These are phyloP conservation scores for Dipus sagitta DNA, from an alignment of 2,797 vertebrate species.

Conservation along the genomic window DNA sequence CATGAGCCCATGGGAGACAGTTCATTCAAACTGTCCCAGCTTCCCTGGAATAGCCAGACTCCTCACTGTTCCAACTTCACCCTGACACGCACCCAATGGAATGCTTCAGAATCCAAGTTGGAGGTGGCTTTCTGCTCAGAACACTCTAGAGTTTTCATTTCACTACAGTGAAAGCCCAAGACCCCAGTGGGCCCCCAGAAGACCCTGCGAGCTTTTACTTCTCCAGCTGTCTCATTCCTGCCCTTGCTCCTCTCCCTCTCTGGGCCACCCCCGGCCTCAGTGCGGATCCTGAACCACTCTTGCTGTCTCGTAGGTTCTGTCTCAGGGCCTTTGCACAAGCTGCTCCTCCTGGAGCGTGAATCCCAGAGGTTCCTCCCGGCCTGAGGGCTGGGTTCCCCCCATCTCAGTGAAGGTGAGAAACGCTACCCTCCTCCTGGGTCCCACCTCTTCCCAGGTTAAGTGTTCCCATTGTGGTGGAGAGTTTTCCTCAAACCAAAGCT, in stretches of 20 bases:
- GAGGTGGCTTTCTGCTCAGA: background rate
- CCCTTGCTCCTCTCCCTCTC: background rate
- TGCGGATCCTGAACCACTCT: background rate
- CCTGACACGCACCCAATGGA: background rate
- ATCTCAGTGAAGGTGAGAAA: background rate
- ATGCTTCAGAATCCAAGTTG: background rate
- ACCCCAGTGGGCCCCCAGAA: too few species aligned
- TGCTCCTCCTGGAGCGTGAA: background rate
- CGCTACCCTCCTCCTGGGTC: too few species aligned
- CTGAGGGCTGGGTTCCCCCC: background rate
- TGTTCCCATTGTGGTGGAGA: too few species aligned
- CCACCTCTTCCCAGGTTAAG: too few species aligned
- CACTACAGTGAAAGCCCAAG: background rate
- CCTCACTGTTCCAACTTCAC: background rate
- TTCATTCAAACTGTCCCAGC: background rate
- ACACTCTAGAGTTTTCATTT: background rate
- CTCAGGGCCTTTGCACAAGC: background rate
- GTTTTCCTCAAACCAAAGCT: too few species aligned
- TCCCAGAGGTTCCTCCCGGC: rapidly evolving
- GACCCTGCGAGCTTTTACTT: too few species aligned
- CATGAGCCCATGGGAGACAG: too few species aligned
- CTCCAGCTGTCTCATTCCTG: too few species aligned
- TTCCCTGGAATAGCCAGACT: background rate
- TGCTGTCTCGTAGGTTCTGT: too few species aligned
- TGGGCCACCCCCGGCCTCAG: background rate